Base-by-base conservation (phyloP, 2,888 invertebrate species). In the Invenusta paracnida region DNA sequence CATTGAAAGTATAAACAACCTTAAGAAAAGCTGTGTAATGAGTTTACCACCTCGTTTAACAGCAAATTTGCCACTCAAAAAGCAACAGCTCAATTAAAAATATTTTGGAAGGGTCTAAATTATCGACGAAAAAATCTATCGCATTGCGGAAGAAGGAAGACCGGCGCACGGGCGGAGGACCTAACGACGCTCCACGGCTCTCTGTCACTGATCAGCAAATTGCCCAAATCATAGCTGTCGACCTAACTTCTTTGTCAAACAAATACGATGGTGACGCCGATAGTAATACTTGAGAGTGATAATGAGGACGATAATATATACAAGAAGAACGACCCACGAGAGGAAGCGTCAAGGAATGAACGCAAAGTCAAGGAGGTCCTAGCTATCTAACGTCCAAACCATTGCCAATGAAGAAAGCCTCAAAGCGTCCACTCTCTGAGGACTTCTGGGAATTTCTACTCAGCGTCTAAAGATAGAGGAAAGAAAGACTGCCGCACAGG, bases 51-150 rank as follows among this genome's bases (percentile, higher is more conserved):
- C 2, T 25, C 27, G 2, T 73, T 23, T 25, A 73, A 73, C 73
- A 73, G 73, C 25, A 73, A 73, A 73, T 73, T 73, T 73, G 17
- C 27, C 23, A 73, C 23, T 23, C 73, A 73, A 23, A 73, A 73
- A 25, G 23, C 73, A 73, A 73, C 25, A 23, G 73, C 73, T 5
- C 73, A 73, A 73, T 23, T 73, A 5, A 73, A 73, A 23, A 73
- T 73, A 73, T 73, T 73, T 73, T 73, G 73, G 73, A 73, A 73
- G 23, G 73, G 27, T 13, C 73, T 73, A 73, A 73, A 73, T 73
- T 23, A 13, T 73, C 73, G 5, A 73, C 27, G 17, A 73, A 73
- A 73, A 73, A 73, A 73, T 73, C 73, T 23, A 25, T 23, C 17
- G 25, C 17, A 73, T 73, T 13, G 27, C 5, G 27, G 5, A 73